These are phyloP conservation scores for Apamea sordens DNA, from an alignment of 2,888 invertebrate genomes.

Conservation along the genomic window DNA sequence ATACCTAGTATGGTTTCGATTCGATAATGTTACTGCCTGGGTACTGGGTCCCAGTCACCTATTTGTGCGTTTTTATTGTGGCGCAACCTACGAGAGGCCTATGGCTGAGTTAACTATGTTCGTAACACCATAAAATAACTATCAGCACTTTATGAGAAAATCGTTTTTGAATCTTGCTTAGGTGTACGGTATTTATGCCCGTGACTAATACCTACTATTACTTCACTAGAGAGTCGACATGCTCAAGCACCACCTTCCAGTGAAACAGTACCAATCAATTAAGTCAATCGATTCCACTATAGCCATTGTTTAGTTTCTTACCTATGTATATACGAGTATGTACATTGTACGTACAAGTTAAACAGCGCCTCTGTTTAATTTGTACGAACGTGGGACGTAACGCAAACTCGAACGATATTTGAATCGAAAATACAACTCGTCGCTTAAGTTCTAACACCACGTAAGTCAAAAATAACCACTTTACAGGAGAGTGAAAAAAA, in stretches of 20 bases:
- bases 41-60: too few species aligned
- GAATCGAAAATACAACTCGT: neutral
- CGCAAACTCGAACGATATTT: neutral
- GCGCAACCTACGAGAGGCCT: too few species aligned
- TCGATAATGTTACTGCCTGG: too few species aligned
- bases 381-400: neutral
- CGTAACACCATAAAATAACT: neutral
- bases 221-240: neutral
- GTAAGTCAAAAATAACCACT: too few species aligned
- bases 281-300: neutral
- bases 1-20: neutral
- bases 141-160: neutral
- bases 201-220: neutral
- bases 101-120: neutral
- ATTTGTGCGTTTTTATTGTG: too few species aligned
- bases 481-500: too few species aligned
- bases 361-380: neutral
- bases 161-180: neutral
- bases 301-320: neutral
- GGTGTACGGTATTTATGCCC: neutral
- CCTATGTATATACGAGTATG: too few species aligned
- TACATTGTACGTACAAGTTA: neutral
- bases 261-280: conserved; percentile 3
- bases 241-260: neutral
- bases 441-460: too few species aligned